A percentile compares a stretch with the other conserved stretches of the same genome.
These are phyloP conservation scores for Urocyon cinereoargenteus DNA, from an alignment of 2,797 vertebrate genomes.

Conservation along the genomic window DNA sequence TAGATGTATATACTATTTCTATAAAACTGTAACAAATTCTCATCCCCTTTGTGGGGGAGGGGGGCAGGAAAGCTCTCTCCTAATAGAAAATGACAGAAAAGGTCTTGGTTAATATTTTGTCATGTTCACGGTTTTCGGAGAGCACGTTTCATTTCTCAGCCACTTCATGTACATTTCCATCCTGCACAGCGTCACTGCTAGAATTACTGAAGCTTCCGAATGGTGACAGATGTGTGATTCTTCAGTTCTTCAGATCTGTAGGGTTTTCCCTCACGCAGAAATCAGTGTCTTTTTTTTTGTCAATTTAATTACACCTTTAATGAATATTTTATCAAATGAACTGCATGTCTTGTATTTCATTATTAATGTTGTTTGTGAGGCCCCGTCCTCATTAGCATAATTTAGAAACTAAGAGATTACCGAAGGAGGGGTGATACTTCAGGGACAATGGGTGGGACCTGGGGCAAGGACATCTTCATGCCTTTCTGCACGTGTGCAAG, in stretches of 20 bases:
- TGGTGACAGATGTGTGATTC: constrained; percentile 24
- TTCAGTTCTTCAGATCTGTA: constrained; percentile 36
- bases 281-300: constrained; percentile 27
- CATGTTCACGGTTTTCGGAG: neutral
- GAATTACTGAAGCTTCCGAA: neutral
- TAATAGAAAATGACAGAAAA: neutral
- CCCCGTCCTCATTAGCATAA: constrained; percentile 69
- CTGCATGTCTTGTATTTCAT: constrained; percentile 77
- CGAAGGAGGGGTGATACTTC: neutral
- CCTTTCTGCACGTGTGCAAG: neutral
- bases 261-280: constrained; percentile 57
- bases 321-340: constrained; percentile 84
- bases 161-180: neutral
- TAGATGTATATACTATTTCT: neutral
- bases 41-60: neutral
- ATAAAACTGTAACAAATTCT: neutral
- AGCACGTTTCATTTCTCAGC: neutral
- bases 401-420: constrained; percentile 57
- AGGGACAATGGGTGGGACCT: neutral
- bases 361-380: constrained; percentile 79
- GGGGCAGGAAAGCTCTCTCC: neutral
- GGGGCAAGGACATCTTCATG: neutral
- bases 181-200: fast-evolving
- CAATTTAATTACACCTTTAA: constrained; percentile 79
- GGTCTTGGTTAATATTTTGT: neutral